These are phyloP conservation scores for Corythaeola cristata DNA, from an alignment of 2,113 vertebrate genomes.

Conservation along the genomic window DNA sequence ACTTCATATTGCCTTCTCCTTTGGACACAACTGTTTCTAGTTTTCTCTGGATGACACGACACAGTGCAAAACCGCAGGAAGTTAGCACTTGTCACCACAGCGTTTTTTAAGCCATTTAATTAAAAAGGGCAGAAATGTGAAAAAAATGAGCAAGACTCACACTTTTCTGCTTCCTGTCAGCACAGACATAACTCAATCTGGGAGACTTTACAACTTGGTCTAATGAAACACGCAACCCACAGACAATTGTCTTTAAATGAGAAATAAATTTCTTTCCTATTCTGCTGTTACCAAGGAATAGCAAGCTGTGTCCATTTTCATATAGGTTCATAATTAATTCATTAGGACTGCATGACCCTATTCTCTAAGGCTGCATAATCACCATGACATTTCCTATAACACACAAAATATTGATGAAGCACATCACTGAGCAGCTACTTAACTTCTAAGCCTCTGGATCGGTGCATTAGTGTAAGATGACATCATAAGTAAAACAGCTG, in stretches of 20 bases:
- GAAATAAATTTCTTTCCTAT: neutral
- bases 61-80: neutral
- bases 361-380: neutral
- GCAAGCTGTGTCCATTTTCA: neutral
- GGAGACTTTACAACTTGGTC: too few species aligned
- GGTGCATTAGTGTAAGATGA: neutral
- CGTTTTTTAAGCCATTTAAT: neutral
- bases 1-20: neutral
- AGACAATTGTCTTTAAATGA: neutral
- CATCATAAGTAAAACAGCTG: neutral
- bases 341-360: neutral
- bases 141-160: neutral
- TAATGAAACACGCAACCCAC: neutral
- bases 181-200: neutral
- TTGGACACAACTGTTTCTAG: neutral
- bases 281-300: neutral
- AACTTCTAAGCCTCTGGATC: neutral
- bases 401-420: neutral
- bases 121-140: neutral
- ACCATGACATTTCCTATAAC: neutral
- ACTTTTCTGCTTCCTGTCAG: neutral
- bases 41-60: neutral
- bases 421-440: neutral
- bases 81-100: neutral
- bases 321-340: neutral